A percentile compares a stretch with the other conserved stretches of the same genome.
phyloP scores from a whole-genome alignment of 1,140 invertebrate genomes.

The Drosophila varians region DNA sequence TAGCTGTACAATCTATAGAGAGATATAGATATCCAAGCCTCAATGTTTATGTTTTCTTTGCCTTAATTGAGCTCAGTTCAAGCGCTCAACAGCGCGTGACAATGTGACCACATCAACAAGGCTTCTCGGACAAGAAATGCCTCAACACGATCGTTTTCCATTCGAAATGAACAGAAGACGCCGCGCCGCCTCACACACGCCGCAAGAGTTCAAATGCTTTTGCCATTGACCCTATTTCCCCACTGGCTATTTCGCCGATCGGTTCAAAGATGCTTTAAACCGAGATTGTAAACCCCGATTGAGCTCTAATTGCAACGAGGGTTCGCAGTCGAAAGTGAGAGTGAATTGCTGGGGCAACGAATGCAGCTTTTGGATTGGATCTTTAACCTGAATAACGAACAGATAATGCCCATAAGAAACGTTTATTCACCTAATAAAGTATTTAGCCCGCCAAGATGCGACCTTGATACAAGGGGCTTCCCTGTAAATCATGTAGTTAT shows the following conservation, averaged over 20 bases:
- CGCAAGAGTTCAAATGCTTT: constrained; percentile 75
- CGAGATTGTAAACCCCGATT: constrained; percentile 26
- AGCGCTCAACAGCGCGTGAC: constrained; percentile 61
- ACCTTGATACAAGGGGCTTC: constrained; percentile 28
- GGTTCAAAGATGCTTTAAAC: constrained; percentile 18
- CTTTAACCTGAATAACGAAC: constrained; percentile 24
- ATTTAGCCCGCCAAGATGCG: constrained; percentile 13
- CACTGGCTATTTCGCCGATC: constrained; percentile 9
- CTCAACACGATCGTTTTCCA: constrained; percentile 11
- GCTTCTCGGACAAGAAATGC: constrained; percentile 15
- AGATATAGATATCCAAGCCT: constrained; percentile 7
- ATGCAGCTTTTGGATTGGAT: constrained; percentile 50
- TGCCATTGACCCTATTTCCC: constrained; percentile 72
- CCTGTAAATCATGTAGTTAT: constrained; percentile 19
- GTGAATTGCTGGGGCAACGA: constrained; percentile 54
- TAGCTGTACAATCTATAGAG: constrained; percentile 10
- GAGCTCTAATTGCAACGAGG: constrained; percentile 59
- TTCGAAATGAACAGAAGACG: constrained; percentile 12
- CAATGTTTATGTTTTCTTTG: constrained; percentile 13
- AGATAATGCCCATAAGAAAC: constrained; percentile 25
- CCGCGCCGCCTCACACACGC: constrained; percentile 7
- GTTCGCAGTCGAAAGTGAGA: constrained; percentile 30
- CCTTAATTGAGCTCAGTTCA: constrained; percentile 51
- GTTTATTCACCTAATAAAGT: constrained; percentile 16
- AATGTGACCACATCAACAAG: constrained; percentile 51